Conservation (phyloP, 2,797 vertebrate species). For the Ispidina picta region DNA sequence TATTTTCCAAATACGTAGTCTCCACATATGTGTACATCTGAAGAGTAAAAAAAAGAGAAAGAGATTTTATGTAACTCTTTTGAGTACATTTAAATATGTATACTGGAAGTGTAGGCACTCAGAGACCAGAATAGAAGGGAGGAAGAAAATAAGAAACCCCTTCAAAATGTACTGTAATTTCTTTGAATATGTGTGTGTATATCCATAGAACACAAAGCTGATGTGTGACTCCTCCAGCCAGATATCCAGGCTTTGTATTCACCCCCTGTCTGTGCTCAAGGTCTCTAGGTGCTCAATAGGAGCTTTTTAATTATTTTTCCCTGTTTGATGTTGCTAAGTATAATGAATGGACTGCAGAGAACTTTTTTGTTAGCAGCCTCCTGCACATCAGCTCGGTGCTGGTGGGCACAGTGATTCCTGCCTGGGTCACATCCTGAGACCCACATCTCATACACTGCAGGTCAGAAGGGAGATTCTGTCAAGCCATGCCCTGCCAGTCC, state of each 20-base stretch:
- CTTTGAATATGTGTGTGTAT: neutral
- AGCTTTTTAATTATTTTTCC: conserved; percentile 76
- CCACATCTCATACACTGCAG: conserved; percentile 21
- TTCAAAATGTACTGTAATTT: conserved; percentile 7
- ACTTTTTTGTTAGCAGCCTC: conserved; percentile 48
- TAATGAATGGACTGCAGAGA: conserved; percentile 62
- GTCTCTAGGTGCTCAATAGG: conserved; percentile 67
- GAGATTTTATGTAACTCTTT: neutral
- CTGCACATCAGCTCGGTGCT: conserved; percentile 4
- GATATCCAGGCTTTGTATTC: conserved; percentile 49
- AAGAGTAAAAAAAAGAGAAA: neutral
- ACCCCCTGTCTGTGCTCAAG: conserved; percentile 43
- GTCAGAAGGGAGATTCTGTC: conserved; percentile 25
- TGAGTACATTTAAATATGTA: neutral
- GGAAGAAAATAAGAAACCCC: conserved; percentile 25
- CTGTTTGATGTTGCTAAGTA: conserved; percentile 69
- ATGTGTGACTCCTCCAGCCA: conserved; percentile 51
- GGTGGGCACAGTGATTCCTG: conserved; percentile 23
- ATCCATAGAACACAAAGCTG: neutral
- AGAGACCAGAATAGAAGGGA: neutral
- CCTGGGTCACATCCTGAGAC: conserved; percentile 30
- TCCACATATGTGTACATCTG: conserved; percentile 19
- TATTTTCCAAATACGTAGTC: conserved; percentile 49
- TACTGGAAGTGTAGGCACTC: neutral
- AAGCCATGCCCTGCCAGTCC: conserved; percentile 15